Evolutionary conservation across 2,888 invertebrate genomes (phyloP), one percentile per base, ranked within the genome.

Genomic region (Eupeodes latifasciatus): DNA sequence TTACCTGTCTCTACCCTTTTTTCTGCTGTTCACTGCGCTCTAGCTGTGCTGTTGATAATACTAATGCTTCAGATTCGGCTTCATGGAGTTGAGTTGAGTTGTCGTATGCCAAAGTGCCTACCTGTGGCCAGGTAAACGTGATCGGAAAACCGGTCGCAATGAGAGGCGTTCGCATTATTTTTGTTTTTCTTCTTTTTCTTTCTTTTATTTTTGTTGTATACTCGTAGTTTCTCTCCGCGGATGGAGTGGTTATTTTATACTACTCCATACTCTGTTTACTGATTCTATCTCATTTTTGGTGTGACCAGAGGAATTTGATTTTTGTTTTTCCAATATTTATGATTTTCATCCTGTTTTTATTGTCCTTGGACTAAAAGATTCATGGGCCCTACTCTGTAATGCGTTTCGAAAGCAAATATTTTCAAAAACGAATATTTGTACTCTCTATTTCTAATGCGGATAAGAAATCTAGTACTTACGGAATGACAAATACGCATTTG

Each of bases 81-180:
- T 40, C 75, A 74, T 59, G 61, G 27, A 81, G 77, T 78, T 78
- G 62, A 80, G 57, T 77, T 84, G 62, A 80, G 57, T 77, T 84
- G 88, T 85, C 80, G 87, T 87, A 80, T 83, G 83, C 87, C 86
- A 85, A 78, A 77, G 67, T 74, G 55, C 77, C 81, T 85, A 81
- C 88, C 88, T 88, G 88, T 81, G 78, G 75, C 77, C 87, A 84
- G 77, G 79, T 81, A 88, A 84, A 81, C 51, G 77, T 84, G 78
- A 78, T 88, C 77, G 34, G 53, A 71, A 88, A 88, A 88, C 88
- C 88, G 84, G 88, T 88, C 84, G 71, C 64, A 64, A 71, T 81
- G 62, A 83, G 81, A 85, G 77, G 78, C 81, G 84, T 84, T 84
- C 57, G 81, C 55, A 75, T 84, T 66, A 74, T 75, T 81, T 83